phyloP scores from a whole-genome alignment of 2,113 vertebrate genomes.

The Phoenicopterus ruber region DNA sequence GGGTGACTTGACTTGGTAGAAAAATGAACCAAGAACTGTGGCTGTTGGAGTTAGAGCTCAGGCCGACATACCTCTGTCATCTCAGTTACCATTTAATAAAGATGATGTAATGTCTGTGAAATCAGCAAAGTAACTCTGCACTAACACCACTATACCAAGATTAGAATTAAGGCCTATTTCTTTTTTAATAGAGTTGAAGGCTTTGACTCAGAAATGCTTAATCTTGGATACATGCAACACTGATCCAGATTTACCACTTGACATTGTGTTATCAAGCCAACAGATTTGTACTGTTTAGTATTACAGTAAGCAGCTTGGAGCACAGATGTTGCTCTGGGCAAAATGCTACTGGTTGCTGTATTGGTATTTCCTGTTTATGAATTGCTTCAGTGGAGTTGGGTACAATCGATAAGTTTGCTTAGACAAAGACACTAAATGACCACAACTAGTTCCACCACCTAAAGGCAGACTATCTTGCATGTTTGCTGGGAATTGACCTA shows the following conservation, averaged over 20 bases:
- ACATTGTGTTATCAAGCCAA: background rate
- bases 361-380: background rate
- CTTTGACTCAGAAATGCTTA: constrained; percentile 19
- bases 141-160: background rate
- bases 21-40: background rate
- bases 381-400: background rate
- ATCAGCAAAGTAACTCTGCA: background rate
- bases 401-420: background rate
- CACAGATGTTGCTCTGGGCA: constrained; percentile 33
- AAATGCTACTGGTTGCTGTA: background rate
- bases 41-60: background rate
- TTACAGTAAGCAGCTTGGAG: constrained; percentile 24
- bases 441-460: background rate
- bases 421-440: background rate
- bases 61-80: background rate
- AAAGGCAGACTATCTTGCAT: background rate
- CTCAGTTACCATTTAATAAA: background rate
- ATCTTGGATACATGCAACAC: background rate
- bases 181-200: constrained; percentile 23
- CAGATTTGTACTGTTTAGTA: background rate
- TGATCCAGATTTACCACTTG: constrained; percentile 40
- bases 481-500: background rate
- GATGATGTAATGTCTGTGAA: background rate
- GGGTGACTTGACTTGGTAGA: background rate
- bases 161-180: constrained; percentile 4